These are phyloP conservation scores for Bombus pyrosoma DNA, from an alignment of 1,140 invertebrate species.

Conservation along the genomic window DNA sequence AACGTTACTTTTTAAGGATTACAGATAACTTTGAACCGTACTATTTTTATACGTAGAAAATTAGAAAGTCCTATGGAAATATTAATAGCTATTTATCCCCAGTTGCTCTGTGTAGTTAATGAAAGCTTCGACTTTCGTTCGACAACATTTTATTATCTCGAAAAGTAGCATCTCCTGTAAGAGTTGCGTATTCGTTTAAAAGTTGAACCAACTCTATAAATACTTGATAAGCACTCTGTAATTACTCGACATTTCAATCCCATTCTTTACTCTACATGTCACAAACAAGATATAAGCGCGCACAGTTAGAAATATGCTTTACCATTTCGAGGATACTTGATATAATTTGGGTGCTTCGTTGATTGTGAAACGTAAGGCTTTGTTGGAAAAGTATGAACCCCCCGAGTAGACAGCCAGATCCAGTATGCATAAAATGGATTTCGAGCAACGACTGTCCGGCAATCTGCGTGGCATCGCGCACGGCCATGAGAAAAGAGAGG, in stretches of 20 bases:
- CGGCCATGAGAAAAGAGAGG: not conserved
- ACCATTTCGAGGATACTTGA: not conserved
- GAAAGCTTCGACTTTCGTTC: not conserved
- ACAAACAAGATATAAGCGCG: not conserved
- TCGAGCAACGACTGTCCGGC: not conserved
- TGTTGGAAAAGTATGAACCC: constrained; percentile 11
- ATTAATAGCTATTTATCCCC: not conserved
- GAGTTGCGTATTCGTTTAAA: no score
- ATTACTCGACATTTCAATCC: not conserved
- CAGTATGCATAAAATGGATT: constrained; percentile 20
- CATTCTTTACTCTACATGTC: not conserved
- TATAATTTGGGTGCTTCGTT: constrained; percentile 26
- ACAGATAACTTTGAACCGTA: not conserved
- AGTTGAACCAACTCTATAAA: no score
- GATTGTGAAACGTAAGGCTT: constrained; percentile 21
- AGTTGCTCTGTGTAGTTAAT: not conserved
- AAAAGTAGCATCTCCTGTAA: not conserved
- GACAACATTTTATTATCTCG: not conserved
- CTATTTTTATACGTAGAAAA: not conserved
- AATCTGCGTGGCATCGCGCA: constrained; percentile 14
- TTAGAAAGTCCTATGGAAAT: not conserved
- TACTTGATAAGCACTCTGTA: not conserved
- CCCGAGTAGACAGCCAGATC: constrained; percentile 7
- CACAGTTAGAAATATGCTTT: not conserved
- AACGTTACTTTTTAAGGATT: not conserved